These are phyloP conservation scores for Mionectes macconnelli DNA, from an alignment of 2,113 vertebrate genomes.

Conservation along the genomic window DNA sequence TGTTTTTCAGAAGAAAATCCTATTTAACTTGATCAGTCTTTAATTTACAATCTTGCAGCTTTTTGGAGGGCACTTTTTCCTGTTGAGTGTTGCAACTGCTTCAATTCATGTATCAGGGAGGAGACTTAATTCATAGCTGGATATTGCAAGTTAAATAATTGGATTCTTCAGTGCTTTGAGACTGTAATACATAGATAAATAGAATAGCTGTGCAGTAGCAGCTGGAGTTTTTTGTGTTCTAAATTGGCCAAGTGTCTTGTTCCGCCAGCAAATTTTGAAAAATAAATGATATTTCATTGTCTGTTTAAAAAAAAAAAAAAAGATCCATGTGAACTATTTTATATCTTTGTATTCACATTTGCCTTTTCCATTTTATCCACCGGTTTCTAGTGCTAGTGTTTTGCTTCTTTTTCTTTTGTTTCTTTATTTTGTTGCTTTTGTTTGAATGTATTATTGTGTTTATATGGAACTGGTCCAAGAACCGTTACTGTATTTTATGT, in stretches of 20 bases:
- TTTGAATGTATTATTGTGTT: conserved; percentile 80
- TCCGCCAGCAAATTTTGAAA: neutral
- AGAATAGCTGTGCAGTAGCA: neutral
- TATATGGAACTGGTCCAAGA: conserved; percentile 80
- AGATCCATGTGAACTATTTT: neutral
- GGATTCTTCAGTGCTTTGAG: neutral
- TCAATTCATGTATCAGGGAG: neutral
- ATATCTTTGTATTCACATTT: conserved; percentile 67
- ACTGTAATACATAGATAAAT: neutral
- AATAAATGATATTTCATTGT: neutral
- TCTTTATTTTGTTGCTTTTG: conserved; percentile 76
- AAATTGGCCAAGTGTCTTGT: neutral
- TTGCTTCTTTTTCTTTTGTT: conserved; percentile 70
- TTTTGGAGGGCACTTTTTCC: neutral
- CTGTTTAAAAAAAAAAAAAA: neutral
- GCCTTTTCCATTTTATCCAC: conserved; percentile 69
- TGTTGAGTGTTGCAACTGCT: neutral
- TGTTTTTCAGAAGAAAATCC: neutral
- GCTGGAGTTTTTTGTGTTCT: neutral
- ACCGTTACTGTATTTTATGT: conserved; percentile 91
- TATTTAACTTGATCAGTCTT: neutral
- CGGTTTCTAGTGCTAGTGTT: conserved; percentile 76
- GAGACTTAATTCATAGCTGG: neutral
- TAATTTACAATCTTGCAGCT: neutral
- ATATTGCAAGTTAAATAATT: neutral